Evolutionary conservation across 2,797 vertebrate genomes (phyloP).

Genomic region (Ciconia nigra): DNA sequence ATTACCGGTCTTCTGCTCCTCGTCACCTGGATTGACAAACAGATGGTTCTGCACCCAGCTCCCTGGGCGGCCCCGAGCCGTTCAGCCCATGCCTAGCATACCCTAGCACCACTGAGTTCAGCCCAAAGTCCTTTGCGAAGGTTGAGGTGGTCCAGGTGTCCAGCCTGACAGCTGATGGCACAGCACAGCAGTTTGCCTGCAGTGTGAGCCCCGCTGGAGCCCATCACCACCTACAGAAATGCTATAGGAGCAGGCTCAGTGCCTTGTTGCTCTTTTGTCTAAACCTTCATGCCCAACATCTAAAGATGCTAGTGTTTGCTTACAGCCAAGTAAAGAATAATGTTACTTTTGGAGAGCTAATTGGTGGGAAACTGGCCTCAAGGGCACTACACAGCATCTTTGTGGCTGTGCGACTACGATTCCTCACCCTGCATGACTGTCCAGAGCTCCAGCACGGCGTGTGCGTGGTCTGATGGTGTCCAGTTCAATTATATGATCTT

Average conservation of each 20-base stretch:
- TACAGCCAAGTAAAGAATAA: not conserved
- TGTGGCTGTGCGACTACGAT: rapidly evolving
- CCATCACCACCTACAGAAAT: not conserved
- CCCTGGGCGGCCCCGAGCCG: not conserved
- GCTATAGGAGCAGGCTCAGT: not conserved
- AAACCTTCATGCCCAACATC: not conserved
- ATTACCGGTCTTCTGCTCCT: not conserved
- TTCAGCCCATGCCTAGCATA: not conserved
- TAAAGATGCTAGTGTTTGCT: not conserved
- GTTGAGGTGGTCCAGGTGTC: not conserved
- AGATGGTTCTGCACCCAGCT: not conserved
- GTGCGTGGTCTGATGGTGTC: not conserved
- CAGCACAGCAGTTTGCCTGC: not conserved
- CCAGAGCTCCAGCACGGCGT: rapidly evolving
- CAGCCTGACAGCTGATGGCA: not conserved
- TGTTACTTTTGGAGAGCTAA: not conserved
- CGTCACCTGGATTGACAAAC: not conserved
- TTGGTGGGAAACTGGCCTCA: not conserved
- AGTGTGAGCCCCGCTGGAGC: not conserved
- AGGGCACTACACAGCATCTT: not conserved
- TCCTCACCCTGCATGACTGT: not conserved
- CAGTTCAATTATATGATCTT: not conserved
- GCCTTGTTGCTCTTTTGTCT: not conserved
- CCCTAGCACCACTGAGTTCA: not conserved
- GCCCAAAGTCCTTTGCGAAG: not conserved